Evolutionary conservation across 64 coral and sea anemone genomes (phyloP).

Genomic region (Montipora sp.): DNA sequence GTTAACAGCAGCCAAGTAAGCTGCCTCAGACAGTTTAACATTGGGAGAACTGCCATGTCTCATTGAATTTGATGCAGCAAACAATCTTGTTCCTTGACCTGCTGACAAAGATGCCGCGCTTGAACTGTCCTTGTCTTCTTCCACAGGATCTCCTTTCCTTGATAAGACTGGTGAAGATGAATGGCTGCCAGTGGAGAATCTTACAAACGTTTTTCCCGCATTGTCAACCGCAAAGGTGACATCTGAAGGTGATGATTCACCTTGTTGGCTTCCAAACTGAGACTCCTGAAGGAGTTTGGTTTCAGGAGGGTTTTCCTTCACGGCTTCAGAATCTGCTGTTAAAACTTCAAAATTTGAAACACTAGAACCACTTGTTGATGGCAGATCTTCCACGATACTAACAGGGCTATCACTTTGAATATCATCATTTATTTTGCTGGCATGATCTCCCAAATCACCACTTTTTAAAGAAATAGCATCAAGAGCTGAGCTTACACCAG

Average conservation of each 20-base stretch:
- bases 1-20: neutral
- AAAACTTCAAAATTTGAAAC: neutral
- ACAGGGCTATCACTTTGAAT: neutral
- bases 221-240: conserved; percentile 13
- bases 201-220: conserved; percentile 26
- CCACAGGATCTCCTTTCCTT: neutral
- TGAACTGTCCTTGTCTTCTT: neutral
- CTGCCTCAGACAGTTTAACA: conserved; percentile 16
- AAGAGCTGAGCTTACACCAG: neutral
- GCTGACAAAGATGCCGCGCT: too few species aligned
- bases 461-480: neutral
- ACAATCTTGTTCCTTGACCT: neutral
- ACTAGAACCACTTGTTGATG: neutral
- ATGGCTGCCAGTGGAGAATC: neutral
- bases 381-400: neutral
- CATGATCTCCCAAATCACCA: neutral
- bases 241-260: conserved; percentile 2
- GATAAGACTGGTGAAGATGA: neutral
- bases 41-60: conserved; percentile 3
- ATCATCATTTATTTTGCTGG: neutral
- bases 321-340: neutral
- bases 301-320: neutral
- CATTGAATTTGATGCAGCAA: neutral
- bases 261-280: neutral
- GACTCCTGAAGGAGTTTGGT: neutral